Evolutionary conservation across 2,113 vertebrate species (phyloP).

Genomic region (Osmerus eperlanus): DNA sequence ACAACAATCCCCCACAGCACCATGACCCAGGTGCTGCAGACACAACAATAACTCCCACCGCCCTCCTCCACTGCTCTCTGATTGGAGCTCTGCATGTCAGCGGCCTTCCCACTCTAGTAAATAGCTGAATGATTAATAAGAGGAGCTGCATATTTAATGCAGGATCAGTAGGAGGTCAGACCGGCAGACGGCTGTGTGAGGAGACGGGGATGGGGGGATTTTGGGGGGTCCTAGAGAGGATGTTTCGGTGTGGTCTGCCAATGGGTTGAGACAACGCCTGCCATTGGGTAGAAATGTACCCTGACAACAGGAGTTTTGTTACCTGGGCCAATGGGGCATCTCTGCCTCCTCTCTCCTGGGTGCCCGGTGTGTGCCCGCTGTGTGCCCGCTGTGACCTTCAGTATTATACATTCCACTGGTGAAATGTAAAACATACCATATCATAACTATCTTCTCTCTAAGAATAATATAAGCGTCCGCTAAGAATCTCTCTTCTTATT

Average conservation of each 20-base stretch:
- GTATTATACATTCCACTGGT: too few relatives aligned
- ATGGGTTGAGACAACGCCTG: not conserved
- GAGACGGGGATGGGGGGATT: not conserved
- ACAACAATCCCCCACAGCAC: too few relatives aligned
- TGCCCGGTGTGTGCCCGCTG: too few relatives aligned
- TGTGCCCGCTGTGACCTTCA: too few relatives aligned
- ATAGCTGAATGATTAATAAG: constrained; percentile 56
- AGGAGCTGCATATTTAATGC: constrained; percentile 61
- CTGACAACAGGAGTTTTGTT: constrained; percentile 45
- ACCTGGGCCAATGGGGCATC: constrained; percentile 42
- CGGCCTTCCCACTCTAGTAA: constrained; percentile 32
- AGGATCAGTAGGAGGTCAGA: constrained; percentile 36
- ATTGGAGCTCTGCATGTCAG: not conserved
- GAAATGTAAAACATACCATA: too few relatives aligned
- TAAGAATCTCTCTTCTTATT: too few relatives aligned
- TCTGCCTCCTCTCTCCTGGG: too few relatives aligned
- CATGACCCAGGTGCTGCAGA: not conserved
- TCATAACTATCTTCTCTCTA: too few relatives aligned
- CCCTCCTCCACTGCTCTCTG: not conserved
- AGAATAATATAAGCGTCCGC: too few relatives aligned
- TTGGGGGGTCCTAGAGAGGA: not conserved
- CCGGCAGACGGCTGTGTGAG: constrained; percentile 14
- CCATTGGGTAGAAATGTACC: constrained; percentile 49
- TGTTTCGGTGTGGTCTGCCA: constrained; percentile 29
- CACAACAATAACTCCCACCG: not conserved